These are phyloP conservation scores for Hemicentrotus pulcherrimus DNA, from an alignment of 35 echinoderm and acorn worm genomes.

Conservation along the genomic window DNA sequence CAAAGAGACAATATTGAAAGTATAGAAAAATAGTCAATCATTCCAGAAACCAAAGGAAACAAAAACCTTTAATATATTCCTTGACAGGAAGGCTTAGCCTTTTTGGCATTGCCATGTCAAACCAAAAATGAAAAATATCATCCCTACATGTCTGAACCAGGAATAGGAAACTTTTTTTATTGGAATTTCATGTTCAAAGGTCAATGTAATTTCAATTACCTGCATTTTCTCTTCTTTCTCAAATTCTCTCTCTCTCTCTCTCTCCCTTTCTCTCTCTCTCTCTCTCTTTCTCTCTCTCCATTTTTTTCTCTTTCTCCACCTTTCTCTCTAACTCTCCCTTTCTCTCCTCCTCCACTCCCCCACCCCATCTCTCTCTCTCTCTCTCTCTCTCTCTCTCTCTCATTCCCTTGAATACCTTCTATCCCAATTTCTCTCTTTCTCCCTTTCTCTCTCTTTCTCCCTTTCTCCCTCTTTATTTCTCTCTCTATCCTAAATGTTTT, in stretches of 20 bases:
- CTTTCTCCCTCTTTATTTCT: neutral
- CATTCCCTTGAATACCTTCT: neutral
- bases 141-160: neutral
- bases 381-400: conserved; percentile 2
- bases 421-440: neutral
- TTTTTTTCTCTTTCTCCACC: neutral
- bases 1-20: neutral
- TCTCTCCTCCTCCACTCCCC: neutral
- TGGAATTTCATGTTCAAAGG: neutral
- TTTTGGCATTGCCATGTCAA: neutral
- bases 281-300: neutral
- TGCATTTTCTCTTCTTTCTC: neutral
- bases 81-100: neutral
- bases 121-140: neutral
- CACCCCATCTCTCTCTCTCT: neutral
- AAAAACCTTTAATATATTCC: neutral
- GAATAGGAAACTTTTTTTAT: neutral
- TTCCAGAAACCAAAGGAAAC: neutral
- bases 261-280: neutral
- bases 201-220: neutral
- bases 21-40: neutral
- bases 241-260: neutral
- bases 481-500: neutral
- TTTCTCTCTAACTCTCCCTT: neutral
- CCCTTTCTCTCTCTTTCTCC: neutral